Conservation (phyloP, 2,113 vertebrate genomes). For the Ammodytes marinus region DNA sequence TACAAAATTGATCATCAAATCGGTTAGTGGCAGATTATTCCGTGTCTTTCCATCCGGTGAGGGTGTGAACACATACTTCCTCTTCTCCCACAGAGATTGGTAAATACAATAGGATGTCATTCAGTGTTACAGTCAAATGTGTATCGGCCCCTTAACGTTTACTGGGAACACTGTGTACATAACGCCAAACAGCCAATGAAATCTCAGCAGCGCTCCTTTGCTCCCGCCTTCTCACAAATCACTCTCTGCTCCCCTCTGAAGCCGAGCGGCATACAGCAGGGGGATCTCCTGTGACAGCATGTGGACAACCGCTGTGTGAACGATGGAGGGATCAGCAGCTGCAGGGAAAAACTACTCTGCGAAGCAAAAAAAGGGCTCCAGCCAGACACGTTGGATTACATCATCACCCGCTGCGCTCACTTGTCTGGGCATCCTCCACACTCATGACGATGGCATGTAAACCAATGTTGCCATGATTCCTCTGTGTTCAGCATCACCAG, state of each 20-base stretch:
- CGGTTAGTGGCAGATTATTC: neutral
- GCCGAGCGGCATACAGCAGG: neutral
- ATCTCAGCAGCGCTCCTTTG: neutral
- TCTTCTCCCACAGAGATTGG: neutral
- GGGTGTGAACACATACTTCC: neutral
- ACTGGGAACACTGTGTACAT: conserved; percentile 60
- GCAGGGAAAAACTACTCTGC: neutral
- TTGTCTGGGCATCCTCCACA: neutral
- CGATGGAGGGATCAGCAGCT: neutral
- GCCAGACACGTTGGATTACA: conserved; percentile 27
- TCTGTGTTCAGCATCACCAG: neutral
- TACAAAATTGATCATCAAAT: no score
- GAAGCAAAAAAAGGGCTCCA: neutral
- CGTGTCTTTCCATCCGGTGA: neutral
- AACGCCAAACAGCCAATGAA: conserved; percentile 59
- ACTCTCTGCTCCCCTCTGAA: conserved; percentile 3
- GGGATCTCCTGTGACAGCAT: neutral
- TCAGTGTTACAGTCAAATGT: neutral
- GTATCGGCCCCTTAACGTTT: neutral
- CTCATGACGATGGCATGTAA: conserved; percentile 37
- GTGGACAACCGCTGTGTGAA: neutral
- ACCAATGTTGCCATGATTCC: conserved; percentile 13
- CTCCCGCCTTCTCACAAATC: conserved; percentile 41
- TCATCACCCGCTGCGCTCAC: neutral
- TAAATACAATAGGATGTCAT: conserved; percentile 3